Conservation (phyloP, 2,113 vertebrate genomes). For the Lamprotornis superbus region DNA sequence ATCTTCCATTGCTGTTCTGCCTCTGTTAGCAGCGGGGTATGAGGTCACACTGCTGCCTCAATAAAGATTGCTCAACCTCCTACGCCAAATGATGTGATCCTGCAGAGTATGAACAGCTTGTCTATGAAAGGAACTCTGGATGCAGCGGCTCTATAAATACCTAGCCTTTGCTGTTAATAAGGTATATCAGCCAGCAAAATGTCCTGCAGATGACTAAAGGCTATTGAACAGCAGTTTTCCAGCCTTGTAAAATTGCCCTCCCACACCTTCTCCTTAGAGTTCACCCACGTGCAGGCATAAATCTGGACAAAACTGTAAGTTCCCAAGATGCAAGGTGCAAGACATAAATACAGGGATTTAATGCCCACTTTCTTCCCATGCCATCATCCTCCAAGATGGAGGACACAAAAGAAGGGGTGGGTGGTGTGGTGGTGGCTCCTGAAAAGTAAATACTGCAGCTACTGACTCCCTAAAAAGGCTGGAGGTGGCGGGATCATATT, state of each 20-base stretch:
- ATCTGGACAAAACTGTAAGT: background rate
- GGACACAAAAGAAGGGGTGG: background rate
- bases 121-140: background rate
- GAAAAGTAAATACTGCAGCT: background rate
- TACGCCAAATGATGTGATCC: background rate
- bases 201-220: background rate
- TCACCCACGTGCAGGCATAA: background rate
- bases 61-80: conserved; percentile 24
- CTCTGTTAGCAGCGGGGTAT: background rate
- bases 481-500: background rate
- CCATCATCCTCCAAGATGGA: background rate
- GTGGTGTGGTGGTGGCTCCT: background rate
- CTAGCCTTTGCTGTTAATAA: background rate
- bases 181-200: background rate
- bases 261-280: background rate
- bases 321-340: background rate
- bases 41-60: conserved; percentile 25
- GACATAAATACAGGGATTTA: background rate
- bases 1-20: conserved; percentile 38
- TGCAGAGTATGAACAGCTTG: conserved; percentile 36
- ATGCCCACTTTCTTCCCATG: background rate
- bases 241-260: background rate
- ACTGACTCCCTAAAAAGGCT: background rate
- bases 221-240: background rate
- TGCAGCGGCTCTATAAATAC: conserved; percentile 1